Percentiles rank a stretch among this genome's conserved stretches.
These are phyloP conservation scores for Taeniopygia guttata DNA, from an alignment of 2,797 vertebrate species.

Conservation along the genomic window DNA sequence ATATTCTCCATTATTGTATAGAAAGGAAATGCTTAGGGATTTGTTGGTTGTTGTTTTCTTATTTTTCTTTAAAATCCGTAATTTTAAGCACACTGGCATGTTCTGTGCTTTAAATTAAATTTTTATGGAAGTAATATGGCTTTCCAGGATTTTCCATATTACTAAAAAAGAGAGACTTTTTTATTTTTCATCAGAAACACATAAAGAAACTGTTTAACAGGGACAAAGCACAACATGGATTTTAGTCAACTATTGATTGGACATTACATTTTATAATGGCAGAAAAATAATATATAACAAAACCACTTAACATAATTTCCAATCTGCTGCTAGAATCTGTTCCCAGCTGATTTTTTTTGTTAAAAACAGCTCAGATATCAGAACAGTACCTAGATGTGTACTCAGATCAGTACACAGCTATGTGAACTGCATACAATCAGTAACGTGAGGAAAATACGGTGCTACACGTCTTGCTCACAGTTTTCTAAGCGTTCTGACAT, in stretches of 20 bases:
- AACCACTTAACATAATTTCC: constrained; percentile 46
- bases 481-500: constrained; percentile 31
- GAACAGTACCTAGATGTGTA: too few relatives aligned
- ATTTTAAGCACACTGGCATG: constrained; percentile 66
- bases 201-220: constrained; percentile 44
- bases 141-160: constrained; percentile 41
- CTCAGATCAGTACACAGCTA: neutral
- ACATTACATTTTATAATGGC: constrained; percentile 58
- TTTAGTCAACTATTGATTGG: constrained; percentile 68
- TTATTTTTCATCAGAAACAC: constrained; percentile 58
- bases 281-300: constrained; percentile 8
- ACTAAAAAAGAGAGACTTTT: constrained; percentile 15
- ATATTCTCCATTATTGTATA: constrained; percentile 79
- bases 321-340: constrained; percentile 14
- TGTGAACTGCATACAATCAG: neutral
- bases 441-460: constrained; percentile 39
- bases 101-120: constrained; percentile 69
- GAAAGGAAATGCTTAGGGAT: constrained; percentile 66
- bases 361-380: neutral
- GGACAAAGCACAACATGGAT: constrained; percentile 65
- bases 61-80: constrained; percentile 49
- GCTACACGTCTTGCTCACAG: constrained; percentile 54
- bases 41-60: constrained; percentile 20
- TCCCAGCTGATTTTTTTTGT: neutral
- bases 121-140: constrained; percentile 48